Conservation (phyloP, 2,797 vertebrate species). For the Syngnathus acus region DNA sequence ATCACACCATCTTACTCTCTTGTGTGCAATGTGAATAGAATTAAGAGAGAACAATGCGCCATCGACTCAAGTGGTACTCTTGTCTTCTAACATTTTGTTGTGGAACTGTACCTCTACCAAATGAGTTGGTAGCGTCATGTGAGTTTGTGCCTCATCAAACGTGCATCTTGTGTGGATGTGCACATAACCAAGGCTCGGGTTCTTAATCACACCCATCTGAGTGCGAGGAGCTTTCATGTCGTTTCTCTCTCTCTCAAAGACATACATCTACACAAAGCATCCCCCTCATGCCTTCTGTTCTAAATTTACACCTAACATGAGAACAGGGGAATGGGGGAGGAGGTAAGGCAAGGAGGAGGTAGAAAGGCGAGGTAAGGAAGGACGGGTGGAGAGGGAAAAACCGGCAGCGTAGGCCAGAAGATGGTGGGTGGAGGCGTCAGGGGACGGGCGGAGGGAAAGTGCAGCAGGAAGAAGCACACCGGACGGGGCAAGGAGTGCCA, state of each 20-base stretch:
- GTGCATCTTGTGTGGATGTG: constrained; percentile 3
- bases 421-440: constrained; percentile 9
- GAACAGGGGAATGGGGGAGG: constrained; percentile 48
- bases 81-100: constrained; percentile 5
- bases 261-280: constrained; percentile 33
- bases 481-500: constrained; percentile 20
- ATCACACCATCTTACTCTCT: constrained; percentile 30
- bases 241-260: constrained; percentile 28
- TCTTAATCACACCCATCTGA: constrained; percentile 69
- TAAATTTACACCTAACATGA: constrained; percentile 71
- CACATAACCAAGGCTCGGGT: constrained; percentile 58
- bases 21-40: constrained; percentile 39
- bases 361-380: constrained; percentile 26
- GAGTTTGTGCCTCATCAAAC: neutral
- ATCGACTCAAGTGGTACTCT: constrained; percentile 33
- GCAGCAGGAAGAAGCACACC: constrained; percentile 6
- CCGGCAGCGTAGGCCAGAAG: constrained; percentile 8
- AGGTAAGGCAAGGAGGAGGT: constrained; percentile 26
- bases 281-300: constrained; percentile 65
- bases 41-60: constrained; percentile 49
- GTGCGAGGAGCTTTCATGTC: constrained; percentile 61
- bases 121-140: neutral
- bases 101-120: neutral
- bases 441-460: constrained; percentile 6
- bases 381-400: neutral